Conservation (phyloP, 2,888 invertebrate species). For the Drosophila monieri region DNA sequence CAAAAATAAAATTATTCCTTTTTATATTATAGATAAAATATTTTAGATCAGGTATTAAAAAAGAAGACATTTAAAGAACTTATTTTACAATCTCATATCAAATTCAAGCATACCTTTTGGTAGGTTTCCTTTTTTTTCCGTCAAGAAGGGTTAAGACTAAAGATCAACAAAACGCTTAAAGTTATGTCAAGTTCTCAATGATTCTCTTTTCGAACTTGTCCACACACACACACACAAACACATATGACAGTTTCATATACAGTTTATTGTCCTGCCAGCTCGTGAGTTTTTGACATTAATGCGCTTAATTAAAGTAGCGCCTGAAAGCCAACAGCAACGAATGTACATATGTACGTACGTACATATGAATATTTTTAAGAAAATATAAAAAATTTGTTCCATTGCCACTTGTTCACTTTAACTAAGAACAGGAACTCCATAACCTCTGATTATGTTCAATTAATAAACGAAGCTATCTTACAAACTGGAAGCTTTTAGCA, state of each 20-base stretch:
- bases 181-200: conserved; percentile 55
- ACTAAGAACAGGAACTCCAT: no score
- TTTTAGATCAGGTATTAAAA: no score
- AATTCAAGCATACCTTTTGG: background rate
- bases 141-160: conserved; percentile 58
- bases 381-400: background rate
- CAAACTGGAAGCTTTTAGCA: conserved; percentile 2
- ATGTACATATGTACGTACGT: conserved; percentile 2
- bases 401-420: background rate
- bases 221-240: conserved; percentile 21
- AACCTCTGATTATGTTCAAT: no score
- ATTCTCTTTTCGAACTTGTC: conserved; percentile 19
- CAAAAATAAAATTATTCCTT: no score
- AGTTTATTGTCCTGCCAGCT: conserved; percentile 35
- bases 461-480: background rate
- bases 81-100: background rate
- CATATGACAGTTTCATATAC: conserved; percentile 2
- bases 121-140: background rate
- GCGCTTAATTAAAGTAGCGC: conserved; percentile 75
- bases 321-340: conserved; percentile 59
- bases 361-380: background rate
- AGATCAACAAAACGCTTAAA: conserved; percentile 74
- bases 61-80: background rate
- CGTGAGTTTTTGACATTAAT: conserved; percentile 76
- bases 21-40: no score